A percentile compares a stretch with the other conserved stretches of the same genome.
Evolutionary conservation across 2,797 vertebrate genomes (phyloP).

Genomic region (Carapus acus): DNA sequence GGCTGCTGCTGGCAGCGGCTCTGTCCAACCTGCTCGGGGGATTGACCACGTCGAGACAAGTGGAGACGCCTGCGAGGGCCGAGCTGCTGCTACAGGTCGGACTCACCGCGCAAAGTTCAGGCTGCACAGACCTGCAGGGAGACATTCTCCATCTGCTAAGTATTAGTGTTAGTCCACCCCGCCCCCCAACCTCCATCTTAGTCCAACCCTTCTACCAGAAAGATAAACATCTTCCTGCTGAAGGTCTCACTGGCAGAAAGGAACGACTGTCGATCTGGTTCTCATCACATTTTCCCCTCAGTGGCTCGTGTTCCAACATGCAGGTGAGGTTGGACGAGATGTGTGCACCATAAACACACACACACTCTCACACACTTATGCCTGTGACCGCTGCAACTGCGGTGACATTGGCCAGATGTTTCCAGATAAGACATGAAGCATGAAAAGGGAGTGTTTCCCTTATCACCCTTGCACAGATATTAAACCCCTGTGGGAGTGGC

Average conservation of each 20-base stretch:
- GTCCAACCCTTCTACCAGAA: no score
- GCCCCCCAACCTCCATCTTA: no score
- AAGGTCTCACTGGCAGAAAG: slow-evolving; percentile 6
- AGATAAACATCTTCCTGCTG: not conserved
- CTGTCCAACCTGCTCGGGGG: slow-evolving; percentile 9
- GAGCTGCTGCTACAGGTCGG: not conserved
- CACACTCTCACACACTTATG: no score
- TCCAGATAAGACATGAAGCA: slow-evolving; percentile 26
- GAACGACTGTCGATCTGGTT: slow-evolving; percentile 18
- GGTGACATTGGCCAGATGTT: slow-evolving; percentile 30
- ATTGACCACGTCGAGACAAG: no score
- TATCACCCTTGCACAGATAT: slow-evolving; percentile 33
- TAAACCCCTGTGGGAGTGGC: no score
- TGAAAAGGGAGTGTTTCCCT: slow-evolving; percentile 25
- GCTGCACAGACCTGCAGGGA: not conserved
- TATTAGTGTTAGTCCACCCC: no score
- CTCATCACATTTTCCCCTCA: slow-evolving; percentile 27
- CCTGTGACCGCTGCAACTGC: not conserved
- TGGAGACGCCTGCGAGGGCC: no score
- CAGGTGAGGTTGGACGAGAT: slow-evolving; percentile 16
- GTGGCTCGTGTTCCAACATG: slow-evolving; percentile 25
- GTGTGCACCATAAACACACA: slow-evolving; percentile 49
- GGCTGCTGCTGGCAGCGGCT: slow-evolving; percentile 12
- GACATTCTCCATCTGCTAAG: no score
- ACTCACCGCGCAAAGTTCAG: no score